A percentile compares a stretch with the other conserved stretches of the same genome.
These are phyloP conservation scores for Hesperophylax magnus DNA, from an alignment of 1,140 invertebrate species.

Conservation along the genomic window DNA sequence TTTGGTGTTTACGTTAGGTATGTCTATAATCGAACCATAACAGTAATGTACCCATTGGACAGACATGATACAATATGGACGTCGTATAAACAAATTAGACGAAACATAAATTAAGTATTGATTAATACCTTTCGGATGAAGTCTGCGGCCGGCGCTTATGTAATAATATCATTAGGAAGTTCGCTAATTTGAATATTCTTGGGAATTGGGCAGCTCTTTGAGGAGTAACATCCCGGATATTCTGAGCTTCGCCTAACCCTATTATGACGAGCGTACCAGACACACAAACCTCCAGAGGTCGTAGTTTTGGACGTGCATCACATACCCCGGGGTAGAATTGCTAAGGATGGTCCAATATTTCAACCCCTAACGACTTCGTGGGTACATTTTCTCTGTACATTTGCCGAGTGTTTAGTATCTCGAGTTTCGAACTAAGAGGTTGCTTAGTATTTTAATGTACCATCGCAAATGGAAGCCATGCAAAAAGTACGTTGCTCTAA, in stretches of 20 bases:
- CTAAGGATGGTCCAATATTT: constrained; percentile 23
- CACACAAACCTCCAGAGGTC: constrained; percentile 21
- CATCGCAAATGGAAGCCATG: neutral
- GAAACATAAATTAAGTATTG: too few species aligned
- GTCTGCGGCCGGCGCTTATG: too few species aligned
- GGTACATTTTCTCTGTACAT: neutral
- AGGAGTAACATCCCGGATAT: constrained; percentile 13
- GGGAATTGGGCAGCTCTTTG: neutral
- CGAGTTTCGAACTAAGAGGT: constrained; percentile 10
- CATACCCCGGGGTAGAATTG: constrained; percentile 20
- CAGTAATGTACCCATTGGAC: too few species aligned
- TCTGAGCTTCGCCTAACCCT: neutral
- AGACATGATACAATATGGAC: too few species aligned
- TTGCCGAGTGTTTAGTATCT: constrained; percentile 15
- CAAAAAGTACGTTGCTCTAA: too few species aligned
- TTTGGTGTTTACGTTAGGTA: too few species aligned
- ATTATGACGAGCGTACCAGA: constrained; percentile 22
- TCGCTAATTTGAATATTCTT: too few species aligned
- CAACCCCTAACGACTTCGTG: constrained; percentile 27
- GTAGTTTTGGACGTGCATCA: constrained; percentile 35
- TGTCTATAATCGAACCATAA: too few species aligned
- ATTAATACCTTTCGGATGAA: too few species aligned
- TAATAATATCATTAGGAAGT: too few species aligned
- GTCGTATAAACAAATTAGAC: too few species aligned
- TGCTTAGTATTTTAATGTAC: constrained; percentile 17